Percentiles rank a stretch among this genome's conserved stretches.
phyloP scores from a whole-genome alignment of 2,113 vertebrate species.

The Lucifuga dentata region DNA sequence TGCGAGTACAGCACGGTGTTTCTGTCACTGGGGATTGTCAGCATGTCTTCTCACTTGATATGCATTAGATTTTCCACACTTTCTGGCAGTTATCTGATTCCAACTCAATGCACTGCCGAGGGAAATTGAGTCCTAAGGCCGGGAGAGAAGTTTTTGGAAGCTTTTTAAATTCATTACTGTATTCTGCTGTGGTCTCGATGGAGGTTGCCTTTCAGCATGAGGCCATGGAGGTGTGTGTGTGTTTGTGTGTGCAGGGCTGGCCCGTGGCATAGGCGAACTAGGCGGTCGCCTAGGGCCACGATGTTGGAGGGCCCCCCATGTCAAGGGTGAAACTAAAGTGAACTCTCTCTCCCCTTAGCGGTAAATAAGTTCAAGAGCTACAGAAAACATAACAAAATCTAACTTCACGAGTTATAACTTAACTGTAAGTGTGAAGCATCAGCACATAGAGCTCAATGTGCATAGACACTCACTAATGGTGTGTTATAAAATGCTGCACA shows the following conservation, averaged over 20 bases:
- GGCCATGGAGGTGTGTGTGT: constrained; percentile 50
- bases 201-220: constrained; percentile 43
- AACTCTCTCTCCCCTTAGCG: no score
- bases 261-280: no score
- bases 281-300: no score
- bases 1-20: constrained; percentile 47
- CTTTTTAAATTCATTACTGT: constrained; percentile 72
- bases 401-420: no score
- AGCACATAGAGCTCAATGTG: no score
- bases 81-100: constrained; percentile 78
- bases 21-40: constrained; percentile 62
- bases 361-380: no score
- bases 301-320: no score
- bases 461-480: no score
- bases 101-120: constrained; percentile 62
- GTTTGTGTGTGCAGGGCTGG: constrained; percentile 17
- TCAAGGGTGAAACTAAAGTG: no score
- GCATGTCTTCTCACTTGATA: constrained; percentile 74
- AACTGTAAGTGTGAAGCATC: no score
- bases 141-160: constrained; percentile 54
- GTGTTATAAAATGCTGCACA: no score
- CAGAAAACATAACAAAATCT: no score
- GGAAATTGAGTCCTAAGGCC: constrained; percentile 77
- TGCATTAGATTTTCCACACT: constrained; percentile 75
- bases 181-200: constrained; percentile 53